Percentiles rank a stretch among this genome's conserved stretches.
Conservation (phyloP, 2,888 invertebrate genomes). For the Ophion obscuratus region DNA sequence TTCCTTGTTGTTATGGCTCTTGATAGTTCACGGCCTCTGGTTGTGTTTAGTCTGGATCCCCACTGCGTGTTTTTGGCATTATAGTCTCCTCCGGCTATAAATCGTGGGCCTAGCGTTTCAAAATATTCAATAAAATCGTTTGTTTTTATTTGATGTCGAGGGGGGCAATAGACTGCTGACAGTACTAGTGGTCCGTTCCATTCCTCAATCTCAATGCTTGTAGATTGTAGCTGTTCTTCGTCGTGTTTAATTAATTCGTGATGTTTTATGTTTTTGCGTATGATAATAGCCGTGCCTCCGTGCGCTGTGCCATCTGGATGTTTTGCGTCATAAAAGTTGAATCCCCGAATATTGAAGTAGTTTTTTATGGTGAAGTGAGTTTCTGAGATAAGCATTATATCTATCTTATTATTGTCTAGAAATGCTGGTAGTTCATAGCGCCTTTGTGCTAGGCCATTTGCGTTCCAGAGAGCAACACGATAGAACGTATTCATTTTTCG, state of each 20-base stretch:
- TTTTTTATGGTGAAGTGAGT: conserved; percentile 47
- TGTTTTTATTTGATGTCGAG: conserved; percentile 42
- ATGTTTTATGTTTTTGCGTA: conserved; percentile 56
- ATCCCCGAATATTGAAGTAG: conserved; percentile 52
- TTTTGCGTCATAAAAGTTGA: conserved; percentile 36
- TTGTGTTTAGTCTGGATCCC: conserved; percentile 66
- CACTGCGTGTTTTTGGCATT: conserved; percentile 66
- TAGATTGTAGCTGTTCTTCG: conserved; percentile 61
- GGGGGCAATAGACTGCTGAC: conserved; percentile 50
- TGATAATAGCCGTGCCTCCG: conserved; percentile 15
- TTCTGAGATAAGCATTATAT: conserved; percentile 58
- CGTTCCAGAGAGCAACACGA: conserved; percentile 60
- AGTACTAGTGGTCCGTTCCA: conserved; percentile 64
- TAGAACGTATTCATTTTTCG: conserved; percentile 39
- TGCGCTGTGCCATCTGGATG: conserved; percentile 58
- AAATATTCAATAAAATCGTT: conserved; percentile 53
- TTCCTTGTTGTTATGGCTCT: conserved; percentile 32
- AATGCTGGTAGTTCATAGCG: conserved; percentile 40
- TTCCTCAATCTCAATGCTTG: conserved; percentile 59
- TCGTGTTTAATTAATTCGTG: conserved; percentile 51
- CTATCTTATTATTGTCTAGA: conserved; percentile 47
- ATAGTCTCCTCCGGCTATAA: conserved; percentile 63
- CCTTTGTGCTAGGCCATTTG: conserved; percentile 54
- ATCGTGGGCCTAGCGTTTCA: conserved; percentile 61
- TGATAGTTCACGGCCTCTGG: conserved; percentile 48